A percentile compares a stretch with the other conserved stretches of the same genome.
phyloP scores from a whole-genome alignment of 2,888 invertebrate species.

The Glaucopsyche alexis region DNA sequence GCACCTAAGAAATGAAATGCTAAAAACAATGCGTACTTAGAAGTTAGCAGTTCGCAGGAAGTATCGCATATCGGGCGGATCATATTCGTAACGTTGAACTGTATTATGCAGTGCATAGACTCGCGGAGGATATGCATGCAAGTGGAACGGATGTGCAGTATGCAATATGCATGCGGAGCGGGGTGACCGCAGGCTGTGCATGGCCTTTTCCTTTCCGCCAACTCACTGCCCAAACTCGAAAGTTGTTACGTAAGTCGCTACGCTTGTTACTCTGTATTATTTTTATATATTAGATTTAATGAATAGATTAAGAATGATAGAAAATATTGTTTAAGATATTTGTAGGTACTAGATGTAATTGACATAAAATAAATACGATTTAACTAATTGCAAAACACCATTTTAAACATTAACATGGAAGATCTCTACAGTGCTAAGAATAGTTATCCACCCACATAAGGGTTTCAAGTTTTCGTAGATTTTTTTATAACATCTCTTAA shows the following conservation, averaged over 20 bases:
- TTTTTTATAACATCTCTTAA: no score
- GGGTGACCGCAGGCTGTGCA: constrained; percentile 54
- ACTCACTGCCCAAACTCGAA: constrained; percentile 6
- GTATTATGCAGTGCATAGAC: constrained; percentile 28
- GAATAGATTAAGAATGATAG: neutral
- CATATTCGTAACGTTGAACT: constrained; percentile 21
- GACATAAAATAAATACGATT: no score
- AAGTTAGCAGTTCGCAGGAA: neutral
- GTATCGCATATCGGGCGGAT: neutral
- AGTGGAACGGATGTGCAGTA: constrained; percentile 72
- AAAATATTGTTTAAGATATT: no score
- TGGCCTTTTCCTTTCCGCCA: constrained; percentile 40
- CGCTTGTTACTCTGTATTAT: neutral
- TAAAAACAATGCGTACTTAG: constrained; percentile 3
- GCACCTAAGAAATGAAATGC: constrained; percentile 13
- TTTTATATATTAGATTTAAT: neutral
- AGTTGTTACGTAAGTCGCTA: neutral
- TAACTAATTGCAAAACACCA: no score
- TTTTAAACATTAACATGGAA: no score
- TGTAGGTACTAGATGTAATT: no score
- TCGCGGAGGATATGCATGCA: constrained; percentile 48
- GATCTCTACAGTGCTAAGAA: no score
- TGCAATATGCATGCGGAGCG: constrained; percentile 52
- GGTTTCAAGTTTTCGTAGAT: no score
- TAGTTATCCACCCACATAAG: no score